These are phyloP conservation scores for Stictocephala bisonia DNA, from an alignment of 2,888 invertebrate genomes.

Conservation along the genomic window DNA sequence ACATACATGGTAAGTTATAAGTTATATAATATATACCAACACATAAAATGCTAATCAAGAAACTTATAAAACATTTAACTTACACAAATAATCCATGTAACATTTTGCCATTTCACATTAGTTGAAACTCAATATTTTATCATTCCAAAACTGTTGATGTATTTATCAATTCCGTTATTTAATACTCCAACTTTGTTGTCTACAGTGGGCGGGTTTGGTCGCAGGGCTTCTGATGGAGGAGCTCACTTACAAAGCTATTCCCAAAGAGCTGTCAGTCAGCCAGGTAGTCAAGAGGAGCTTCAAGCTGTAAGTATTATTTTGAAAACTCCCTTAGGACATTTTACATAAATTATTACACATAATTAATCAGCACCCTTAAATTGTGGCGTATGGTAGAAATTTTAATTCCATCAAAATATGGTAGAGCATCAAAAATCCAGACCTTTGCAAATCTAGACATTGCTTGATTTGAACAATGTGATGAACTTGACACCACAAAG, in stretches of 20 bases:
- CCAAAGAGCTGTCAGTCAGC: slow-evolving; percentile 68
- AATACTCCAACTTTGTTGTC: slow-evolving; percentile 28
- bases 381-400: too few species aligned
- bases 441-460: too few species aligned
- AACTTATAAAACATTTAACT: neutral
- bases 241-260: slow-evolving; percentile 86
- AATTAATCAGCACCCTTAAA: too few species aligned
- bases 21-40: too few species aligned
- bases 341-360: too few species aligned
- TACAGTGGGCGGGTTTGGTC: slow-evolving; percentile 74
- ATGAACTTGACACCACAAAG: too few species aligned
- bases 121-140: slow-evolving; percentile 15
- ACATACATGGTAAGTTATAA: too few species aligned
- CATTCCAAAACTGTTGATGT: neutral
- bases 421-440: too few species aligned
- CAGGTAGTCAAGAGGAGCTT: slow-evolving; percentile 69
- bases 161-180: neutral
- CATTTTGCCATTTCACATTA: neutral
- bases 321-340: too few species aligned
- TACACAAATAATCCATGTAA: neutral
- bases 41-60: too few species aligned
- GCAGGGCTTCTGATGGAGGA: slow-evolving; percentile 95
- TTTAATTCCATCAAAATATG: too few species aligned
- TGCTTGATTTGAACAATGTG: too few species aligned
- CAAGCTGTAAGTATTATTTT: slow-evolving; percentile 68